phyloP scores from a whole-genome alignment of 1,140 invertebrate species.

The Oedothorax gibbosus region DNA sequence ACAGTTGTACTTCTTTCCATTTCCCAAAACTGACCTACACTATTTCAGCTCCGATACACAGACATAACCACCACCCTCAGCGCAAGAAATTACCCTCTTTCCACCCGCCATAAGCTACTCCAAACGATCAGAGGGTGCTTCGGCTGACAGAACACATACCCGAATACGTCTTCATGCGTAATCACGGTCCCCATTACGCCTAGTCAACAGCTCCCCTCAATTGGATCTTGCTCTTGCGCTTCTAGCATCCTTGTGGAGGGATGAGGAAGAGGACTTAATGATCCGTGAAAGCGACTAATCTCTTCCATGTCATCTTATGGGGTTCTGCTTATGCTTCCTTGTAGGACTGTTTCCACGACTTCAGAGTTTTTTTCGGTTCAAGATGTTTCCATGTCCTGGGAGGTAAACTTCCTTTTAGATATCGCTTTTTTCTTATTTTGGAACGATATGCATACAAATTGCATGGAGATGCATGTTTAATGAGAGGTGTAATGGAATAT shows the following conservation, averaged over 20 bases:
- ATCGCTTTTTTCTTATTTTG: too few relatives aligned
- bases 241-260: not conserved
- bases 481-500: too few relatives aligned
- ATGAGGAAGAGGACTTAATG: conserved; percentile 29
- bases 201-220: conserved; percentile 25
- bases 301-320: conserved; percentile 21
- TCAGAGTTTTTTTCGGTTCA: too few relatives aligned
- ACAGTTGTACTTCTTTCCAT: not conserved
- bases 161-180: conserved; percentile 25
- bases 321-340: not conserved
- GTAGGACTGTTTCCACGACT: too few relatives aligned
- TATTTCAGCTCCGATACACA: not conserved
- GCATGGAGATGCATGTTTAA: too few relatives aligned
- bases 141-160: too few relatives aligned
- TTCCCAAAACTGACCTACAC: not conserved
- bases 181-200: conserved; percentile 36
- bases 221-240: conserved; percentile 29
- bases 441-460: too few relatives aligned
- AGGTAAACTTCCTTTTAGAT: too few relatives aligned
- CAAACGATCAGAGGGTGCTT: not conserved
- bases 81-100: not conserved
- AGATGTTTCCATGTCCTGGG: too few relatives aligned
- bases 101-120: not conserved
- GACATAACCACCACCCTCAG: not conserved
- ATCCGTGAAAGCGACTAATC: conserved; percentile 37